phyloP scores from a whole-genome alignment of 2,113 vertebrate species.

The Columbina picui region DNA sequence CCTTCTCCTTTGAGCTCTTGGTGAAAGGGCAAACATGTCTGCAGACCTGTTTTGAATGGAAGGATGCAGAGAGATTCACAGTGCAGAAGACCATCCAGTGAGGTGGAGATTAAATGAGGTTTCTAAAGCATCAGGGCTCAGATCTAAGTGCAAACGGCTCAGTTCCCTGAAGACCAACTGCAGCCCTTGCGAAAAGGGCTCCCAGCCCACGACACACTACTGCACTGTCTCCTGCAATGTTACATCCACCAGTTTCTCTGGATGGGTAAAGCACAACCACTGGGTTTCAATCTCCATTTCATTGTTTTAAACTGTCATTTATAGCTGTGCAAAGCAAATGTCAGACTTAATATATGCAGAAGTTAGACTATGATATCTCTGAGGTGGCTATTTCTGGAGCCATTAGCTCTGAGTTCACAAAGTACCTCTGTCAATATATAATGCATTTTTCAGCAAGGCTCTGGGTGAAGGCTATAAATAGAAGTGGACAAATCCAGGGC shows the following conservation, averaged over 20 bases:
- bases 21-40: neutral
- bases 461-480: neutral
- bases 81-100: neutral
- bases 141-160: neutral
- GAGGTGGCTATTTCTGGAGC: slow-evolving; percentile 38
- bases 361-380: neutral
- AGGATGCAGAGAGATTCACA: neutral
- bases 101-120: neutral
- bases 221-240: neutral
- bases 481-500: neutral
- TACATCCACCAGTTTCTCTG: neutral
- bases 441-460: slow-evolving; percentile 38
- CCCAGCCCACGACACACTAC: neutral
- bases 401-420: neutral
- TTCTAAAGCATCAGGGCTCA: neutral
- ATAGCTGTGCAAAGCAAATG: neutral
- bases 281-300: neutral
- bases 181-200: neutral
- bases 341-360: neutral
- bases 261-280: neutral
- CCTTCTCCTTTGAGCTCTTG: neutral
- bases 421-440: slow-evolving; percentile 24
- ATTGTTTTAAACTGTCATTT: neutral
- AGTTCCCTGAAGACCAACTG: fast-evolving
- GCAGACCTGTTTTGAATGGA: neutral